Conservation (phyloP, 2,888 invertebrate genomes). For the Baccha elongata region DNA sequence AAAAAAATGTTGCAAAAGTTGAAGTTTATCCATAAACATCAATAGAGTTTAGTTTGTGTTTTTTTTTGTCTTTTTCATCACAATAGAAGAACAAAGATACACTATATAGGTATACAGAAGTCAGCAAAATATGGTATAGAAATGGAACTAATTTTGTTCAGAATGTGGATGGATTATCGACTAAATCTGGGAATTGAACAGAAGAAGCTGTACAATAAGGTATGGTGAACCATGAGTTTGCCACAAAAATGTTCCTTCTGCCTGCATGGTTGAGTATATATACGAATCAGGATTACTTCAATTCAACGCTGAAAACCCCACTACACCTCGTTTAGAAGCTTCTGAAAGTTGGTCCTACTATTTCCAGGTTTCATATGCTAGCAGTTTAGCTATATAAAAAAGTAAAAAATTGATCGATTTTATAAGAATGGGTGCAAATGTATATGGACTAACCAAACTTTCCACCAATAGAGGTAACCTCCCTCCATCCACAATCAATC, state of each 20-base stretch:
- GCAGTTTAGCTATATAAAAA: slow-evolving; percentile 36
- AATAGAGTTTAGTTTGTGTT: slow-evolving; percentile 32
- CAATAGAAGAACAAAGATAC: slow-evolving; percentile 35
- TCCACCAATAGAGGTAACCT: background rate
- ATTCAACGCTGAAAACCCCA: background rate
- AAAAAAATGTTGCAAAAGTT: slow-evolving; percentile 45
- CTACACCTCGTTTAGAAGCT: slow-evolving; percentile 20
- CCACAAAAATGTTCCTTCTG: slow-evolving; percentile 9
- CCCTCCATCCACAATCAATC: background rate
- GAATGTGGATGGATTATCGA: slow-evolving; percentile 48
- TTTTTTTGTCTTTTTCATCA: background rate
- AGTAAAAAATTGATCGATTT: slow-evolving; percentile 23
- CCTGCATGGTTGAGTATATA: background rate
- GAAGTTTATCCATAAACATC: slow-evolving; percentile 60
- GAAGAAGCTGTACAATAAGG: slow-evolving; percentile 12
- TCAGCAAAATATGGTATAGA: background rate
- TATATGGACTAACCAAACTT: background rate
- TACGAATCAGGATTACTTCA: background rate
- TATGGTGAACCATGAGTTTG: slow-evolving; percentile 7
- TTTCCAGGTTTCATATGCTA: slow-evolving; percentile 29
- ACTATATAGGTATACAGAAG: background rate
- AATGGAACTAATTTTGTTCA: slow-evolving; percentile 1
- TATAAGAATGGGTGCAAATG: slow-evolving; percentile 13
- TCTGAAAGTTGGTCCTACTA: slow-evolving; percentile 49
- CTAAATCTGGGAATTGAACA: slow-evolving; percentile 36